Evolutionary conservation across 2,113 vertebrate species (phyloP).

Genomic region (Emydura subglobosa): DNA sequence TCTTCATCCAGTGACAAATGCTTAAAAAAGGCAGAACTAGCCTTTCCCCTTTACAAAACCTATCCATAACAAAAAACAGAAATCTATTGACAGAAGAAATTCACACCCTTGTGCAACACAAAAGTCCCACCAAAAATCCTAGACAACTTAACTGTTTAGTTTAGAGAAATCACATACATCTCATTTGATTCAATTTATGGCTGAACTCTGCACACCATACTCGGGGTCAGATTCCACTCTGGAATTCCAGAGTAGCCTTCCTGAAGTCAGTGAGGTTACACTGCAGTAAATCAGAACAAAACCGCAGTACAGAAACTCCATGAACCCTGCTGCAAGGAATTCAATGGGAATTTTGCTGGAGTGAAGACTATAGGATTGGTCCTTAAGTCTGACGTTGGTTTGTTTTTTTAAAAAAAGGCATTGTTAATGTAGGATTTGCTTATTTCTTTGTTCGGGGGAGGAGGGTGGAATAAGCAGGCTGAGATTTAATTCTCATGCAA

Average conservation of each 20-base stretch:
- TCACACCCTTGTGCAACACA: not conserved
- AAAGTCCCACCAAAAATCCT: not conserved
- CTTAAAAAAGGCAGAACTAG: not conserved
- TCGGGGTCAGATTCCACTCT: accelerated
- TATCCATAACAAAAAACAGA: not conserved
- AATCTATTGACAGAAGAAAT: not conserved
- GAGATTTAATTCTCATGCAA: not conserved
- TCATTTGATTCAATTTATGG: not conserved
- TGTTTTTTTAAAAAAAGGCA: not conserved
- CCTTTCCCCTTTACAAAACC: not conserved
- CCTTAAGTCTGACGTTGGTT: not conserved
- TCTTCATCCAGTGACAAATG: not conserved
- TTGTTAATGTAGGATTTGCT: not conserved
- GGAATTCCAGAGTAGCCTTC: not conserved
- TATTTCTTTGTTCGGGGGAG: not conserved
- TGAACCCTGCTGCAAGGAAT: not conserved
- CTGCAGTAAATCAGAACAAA: not conserved
- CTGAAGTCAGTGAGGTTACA: not conserved
- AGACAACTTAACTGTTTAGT: not conserved
- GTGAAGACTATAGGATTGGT: not conserved
- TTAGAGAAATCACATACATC: not conserved
- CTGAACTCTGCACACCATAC: not conserved
- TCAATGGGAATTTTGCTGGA: not conserved
- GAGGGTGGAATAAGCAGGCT: not conserved
- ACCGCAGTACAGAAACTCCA: not conserved